A percentile compares a stretch with the other conserved stretches of the same genome.
These are phyloP conservation scores for Drosophila mayaguana DNA, from an alignment of 2,888 invertebrate species.

Conservation along the genomic window DNA sequence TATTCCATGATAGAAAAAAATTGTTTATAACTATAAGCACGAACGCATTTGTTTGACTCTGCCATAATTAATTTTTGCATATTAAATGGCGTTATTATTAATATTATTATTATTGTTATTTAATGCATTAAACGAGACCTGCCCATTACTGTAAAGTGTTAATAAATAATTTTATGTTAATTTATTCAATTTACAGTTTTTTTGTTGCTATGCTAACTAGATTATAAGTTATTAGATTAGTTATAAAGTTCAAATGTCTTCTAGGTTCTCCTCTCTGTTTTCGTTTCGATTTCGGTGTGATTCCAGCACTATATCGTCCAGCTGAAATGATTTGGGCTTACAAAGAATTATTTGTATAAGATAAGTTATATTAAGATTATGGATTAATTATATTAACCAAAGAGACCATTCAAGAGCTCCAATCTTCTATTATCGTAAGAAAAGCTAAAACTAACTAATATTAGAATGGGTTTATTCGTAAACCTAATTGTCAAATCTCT, in stretches of 20 bases:
- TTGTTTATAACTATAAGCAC: not conserved
- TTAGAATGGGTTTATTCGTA: not conserved
- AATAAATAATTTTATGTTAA: not conserved
- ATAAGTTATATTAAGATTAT: not conserved
- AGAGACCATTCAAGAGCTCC: not conserved
- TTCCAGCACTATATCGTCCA: too few species aligned
- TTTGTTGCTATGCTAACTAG: not conserved
- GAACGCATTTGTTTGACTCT: slow-evolving; percentile 24
- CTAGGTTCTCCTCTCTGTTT: too few species aligned
- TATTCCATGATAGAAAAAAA: slow-evolving; percentile 12
- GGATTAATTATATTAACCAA: not conserved
- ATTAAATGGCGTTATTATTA: slow-evolving; percentile 37
- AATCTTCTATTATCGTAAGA: not conserved
- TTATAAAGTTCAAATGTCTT: not conserved
- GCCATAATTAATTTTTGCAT: too few species aligned
- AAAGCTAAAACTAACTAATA: not conserved
- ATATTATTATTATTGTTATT: not conserved
- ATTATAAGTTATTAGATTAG: not conserved
- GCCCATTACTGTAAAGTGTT: not conserved
- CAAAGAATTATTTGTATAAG: too few species aligned
- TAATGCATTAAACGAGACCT: not conserved
- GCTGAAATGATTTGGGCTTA: too few species aligned
- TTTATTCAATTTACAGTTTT: not conserved
- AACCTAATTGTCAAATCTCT: not conserved
- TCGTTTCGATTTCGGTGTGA: too few species aligned